These are phyloP conservation scores for Diplosoma virens DNA, from an alignment of 23 tunicate genomes.

Conservation along the genomic window DNA sequence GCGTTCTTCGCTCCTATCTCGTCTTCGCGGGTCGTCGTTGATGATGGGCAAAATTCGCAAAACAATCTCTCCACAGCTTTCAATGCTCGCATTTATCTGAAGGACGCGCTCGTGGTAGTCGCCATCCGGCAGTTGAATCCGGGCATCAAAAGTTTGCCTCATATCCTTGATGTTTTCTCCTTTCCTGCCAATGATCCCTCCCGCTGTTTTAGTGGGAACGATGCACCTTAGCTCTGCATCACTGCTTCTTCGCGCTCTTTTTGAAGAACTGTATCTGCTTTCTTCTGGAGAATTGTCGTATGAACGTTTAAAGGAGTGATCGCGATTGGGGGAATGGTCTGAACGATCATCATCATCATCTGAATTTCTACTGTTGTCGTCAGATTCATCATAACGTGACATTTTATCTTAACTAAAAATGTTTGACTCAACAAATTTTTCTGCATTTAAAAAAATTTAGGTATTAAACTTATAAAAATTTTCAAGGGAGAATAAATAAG, in stretches of 20 bases:
- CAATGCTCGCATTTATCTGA: conserved; percentile 54
- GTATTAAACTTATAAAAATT: too few species aligned
- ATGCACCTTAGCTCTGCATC: conserved; percentile 68
- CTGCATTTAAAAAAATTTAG: too few species aligned
- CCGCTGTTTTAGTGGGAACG: conserved; percentile 72
- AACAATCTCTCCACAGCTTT: conserved; percentile 84
- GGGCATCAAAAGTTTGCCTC: conserved; percentile 74
- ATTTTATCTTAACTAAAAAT: too few species aligned
- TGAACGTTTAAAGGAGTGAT: conserved; percentile 58
- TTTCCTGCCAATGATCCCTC: conserved; percentile 86
- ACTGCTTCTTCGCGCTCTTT: conserved; percentile 29
- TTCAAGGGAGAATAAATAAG: too few species aligned
- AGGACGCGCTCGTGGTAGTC: conserved; percentile 71
- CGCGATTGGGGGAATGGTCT: too few species aligned
- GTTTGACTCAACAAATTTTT: too few species aligned
- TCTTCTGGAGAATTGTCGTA: conserved; percentile 34
- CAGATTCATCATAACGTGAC: too few species aligned
- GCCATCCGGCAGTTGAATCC: conserved; percentile 84
- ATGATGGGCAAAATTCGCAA: conserved; percentile 62
- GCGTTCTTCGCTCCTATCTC: conserved; percentile 7
- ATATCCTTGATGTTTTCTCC: conserved; percentile 82
- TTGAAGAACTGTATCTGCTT: conserved; percentile 35
- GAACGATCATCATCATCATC: too few species aligned
- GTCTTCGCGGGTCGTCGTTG: conserved; percentile 24
- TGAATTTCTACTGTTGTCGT: too few species aligned